Evolutionary conservation across 2,888 invertebrate genomes (phyloP).

Genomic region (Drosophila atripex): DNA sequence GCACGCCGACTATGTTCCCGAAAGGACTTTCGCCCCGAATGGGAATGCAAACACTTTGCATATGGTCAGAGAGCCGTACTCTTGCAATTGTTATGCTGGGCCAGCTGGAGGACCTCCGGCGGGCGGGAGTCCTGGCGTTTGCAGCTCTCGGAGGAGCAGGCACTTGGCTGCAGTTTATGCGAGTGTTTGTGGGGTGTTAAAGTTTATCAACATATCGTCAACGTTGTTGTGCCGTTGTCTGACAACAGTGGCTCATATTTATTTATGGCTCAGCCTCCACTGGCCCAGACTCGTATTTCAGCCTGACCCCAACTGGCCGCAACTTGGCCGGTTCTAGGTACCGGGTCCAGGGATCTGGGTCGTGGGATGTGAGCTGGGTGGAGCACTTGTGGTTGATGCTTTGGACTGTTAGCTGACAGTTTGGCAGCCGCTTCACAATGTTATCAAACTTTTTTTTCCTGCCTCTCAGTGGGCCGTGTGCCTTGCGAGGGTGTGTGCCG

Average conservation of each 20-base stretch:
- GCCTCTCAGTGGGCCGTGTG: background rate
- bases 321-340: conserved; percentile 38
- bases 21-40: conserved; percentile 36
- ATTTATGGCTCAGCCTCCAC: conserved; percentile 68
- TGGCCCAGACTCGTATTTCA: conserved; percentile 14
- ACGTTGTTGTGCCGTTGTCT: conserved; percentile 51
- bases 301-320: conserved; percentile 60
- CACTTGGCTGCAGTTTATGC: conserved; percentile 28
- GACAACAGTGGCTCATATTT: conserved; percentile 69
- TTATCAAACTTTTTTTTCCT: conserved; percentile 51
- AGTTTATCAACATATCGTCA: conserved; percentile 77
- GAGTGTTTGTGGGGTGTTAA: conserved; percentile 59
- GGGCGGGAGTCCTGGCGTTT: conserved; percentile 12
- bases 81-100: conserved; percentile 24
- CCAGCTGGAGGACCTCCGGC: conserved; percentile 16
- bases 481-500: background rate
- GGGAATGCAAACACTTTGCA: conserved; percentile 29
- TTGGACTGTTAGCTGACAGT: conserved; percentile 61
- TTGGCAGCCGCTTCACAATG: conserved; percentile 69
- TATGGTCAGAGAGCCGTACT: conserved; percentile 26
- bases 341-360: conserved; percentile 5
- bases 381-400: conserved; percentile 21
- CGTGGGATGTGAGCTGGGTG: conserved; percentile 2
- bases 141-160: conserved; percentile 17
- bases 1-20: conserved; percentile 21